A percentile compares a stretch with the other conserved stretches of the same genome.
phyloP scores from a whole-genome alignment of 2,113 vertebrate genomes.

The Chaetorhynchus papuensis region DNA sequence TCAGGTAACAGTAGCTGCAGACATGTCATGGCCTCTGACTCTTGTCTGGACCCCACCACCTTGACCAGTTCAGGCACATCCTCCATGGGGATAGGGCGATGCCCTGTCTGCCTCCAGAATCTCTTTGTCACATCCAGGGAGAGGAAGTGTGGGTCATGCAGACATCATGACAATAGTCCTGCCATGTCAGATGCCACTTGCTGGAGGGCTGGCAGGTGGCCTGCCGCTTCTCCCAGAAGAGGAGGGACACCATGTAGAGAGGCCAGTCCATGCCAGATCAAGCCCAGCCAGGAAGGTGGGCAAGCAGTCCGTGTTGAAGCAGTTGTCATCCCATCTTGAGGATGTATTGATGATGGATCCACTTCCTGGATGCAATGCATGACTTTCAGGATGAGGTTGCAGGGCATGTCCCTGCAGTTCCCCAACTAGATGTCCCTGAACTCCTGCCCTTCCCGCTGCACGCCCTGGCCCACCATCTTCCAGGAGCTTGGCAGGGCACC shows the following conservation, averaged over 20 bases:
- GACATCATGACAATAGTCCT: background rate
- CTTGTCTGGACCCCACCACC: background rate
- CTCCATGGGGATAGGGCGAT: background rate
- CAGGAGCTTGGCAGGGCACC: background rate
- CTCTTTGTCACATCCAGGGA: background rate
- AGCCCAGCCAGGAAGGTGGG: background rate
- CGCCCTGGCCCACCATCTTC: background rate
- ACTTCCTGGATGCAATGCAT: background rate
- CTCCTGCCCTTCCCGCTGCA: background rate
- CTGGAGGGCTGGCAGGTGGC: background rate
- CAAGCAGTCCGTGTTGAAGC: background rate
- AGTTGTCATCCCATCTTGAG: background rate
- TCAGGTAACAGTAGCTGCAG: slow-evolving; percentile 1
- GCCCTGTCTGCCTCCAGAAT: background rate
- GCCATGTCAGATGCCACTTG: background rate
- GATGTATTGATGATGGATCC: background rate
- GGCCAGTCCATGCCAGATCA: background rate
- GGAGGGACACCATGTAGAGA: background rate
- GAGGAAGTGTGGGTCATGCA: background rate
- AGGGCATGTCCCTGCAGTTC: background rate
- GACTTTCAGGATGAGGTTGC: slow-evolving; percentile 28
- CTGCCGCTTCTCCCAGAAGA: background rate
- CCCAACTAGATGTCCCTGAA: background rate
- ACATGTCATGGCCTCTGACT: background rate
- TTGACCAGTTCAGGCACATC: background rate